These are phyloP conservation scores for Harpagifer antarcticus DNA, from an alignment of 2,797 vertebrate species.

Conservation along the genomic window DNA sequence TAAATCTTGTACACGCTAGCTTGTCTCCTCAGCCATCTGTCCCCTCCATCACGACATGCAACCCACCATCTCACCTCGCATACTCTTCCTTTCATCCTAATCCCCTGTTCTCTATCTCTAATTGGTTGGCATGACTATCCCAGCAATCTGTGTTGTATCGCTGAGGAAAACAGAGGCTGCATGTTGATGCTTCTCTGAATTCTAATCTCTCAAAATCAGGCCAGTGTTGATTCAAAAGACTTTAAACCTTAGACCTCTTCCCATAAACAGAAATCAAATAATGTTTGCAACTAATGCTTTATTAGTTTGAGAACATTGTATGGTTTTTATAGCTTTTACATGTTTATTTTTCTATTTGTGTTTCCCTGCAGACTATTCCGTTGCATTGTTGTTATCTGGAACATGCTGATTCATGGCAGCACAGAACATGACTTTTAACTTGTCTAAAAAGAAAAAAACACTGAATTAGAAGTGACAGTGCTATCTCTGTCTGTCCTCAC, in stretches of 20 bases:
- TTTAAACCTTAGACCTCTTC: conserved; percentile 32
- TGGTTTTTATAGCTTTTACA: background rate
- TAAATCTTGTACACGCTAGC: conserved; percentile 14
- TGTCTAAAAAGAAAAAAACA: conserved; percentile 8
- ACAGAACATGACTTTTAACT: conserved; percentile 12
- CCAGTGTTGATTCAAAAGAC: conserved; percentile 57
- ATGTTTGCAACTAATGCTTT: conserved; percentile 2
- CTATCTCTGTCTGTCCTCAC: conserved; percentile 17
- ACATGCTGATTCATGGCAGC: conserved; percentile 18
- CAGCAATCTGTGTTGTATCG: conserved; percentile 26
- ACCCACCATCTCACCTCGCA: conserved; percentile 33
- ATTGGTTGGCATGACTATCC: conserved; percentile 50
- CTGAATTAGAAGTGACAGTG: conserved; percentile 20
- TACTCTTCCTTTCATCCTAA: conserved; percentile 40
- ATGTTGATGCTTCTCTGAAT: conserved; percentile 46
- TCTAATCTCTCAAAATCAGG: conserved; percentile 62
- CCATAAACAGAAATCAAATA: conserved; percentile 29
- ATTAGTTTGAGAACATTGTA: conserved; percentile 10
- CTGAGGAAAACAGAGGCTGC: conserved; percentile 23
- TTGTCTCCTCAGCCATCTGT: conserved; percentile 50
- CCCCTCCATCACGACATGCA: conserved; percentile 26
- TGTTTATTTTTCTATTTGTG: background rate
- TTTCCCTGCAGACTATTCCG: background rate
- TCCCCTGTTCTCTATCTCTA: conserved; percentile 33
- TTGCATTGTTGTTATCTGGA: conserved; percentile 9